Evolutionary conservation across 2,113 vertebrate species (phyloP), one percentile per base, ranked within the genome.

Genomic region (Diadophis punctatus): DNA sequence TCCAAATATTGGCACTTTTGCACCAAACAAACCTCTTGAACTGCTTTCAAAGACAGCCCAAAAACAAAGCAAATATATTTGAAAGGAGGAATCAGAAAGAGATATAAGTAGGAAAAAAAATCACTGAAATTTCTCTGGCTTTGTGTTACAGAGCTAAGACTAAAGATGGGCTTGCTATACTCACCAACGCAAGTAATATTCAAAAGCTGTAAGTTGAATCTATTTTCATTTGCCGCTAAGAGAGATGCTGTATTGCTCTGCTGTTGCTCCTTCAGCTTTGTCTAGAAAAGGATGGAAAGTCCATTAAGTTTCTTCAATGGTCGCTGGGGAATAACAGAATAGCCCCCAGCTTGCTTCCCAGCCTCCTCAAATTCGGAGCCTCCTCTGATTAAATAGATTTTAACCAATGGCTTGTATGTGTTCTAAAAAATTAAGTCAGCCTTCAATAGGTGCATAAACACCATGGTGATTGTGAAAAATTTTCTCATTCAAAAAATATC

Each of bases 211-310:
- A 48, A 46, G 1, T 63, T 25, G 63, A 39, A 80, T 20, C 0
- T 39, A 4, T 30, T 53, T 6, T 80, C 48, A 4, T 51, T n/a
- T 2, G 30, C 18, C 4, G 1, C 12, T 5, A 4, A 0, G 8
- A 34, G 49, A 34, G 18, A 10, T 11, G 22, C 0, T 1, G n/a
- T 0, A 20, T 52, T 27, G 0, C 8, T 51, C 1, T 2, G 12
- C 18, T 49, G 89, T 9, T 25, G 60, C 1, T 90, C 63, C 1
- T 16, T 23, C n/a, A 74, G 11, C 22, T 27, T 90, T 23, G 20
- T 3, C 89, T 90, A 68, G 22, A 25, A 49, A n/a, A 39, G 23
- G n/a, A 52, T 39, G 27, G 53, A 58, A 34, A 87, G 27, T 46
- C 25, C 5, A 18, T 87, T 51, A 86, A 27, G 43, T 48, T 43